Evolutionary conservation across 2,888 invertebrate genomes (phyloP), one percentile per base, ranked within the genome.

Genomic region (Vandiemenella viatica): DNA sequence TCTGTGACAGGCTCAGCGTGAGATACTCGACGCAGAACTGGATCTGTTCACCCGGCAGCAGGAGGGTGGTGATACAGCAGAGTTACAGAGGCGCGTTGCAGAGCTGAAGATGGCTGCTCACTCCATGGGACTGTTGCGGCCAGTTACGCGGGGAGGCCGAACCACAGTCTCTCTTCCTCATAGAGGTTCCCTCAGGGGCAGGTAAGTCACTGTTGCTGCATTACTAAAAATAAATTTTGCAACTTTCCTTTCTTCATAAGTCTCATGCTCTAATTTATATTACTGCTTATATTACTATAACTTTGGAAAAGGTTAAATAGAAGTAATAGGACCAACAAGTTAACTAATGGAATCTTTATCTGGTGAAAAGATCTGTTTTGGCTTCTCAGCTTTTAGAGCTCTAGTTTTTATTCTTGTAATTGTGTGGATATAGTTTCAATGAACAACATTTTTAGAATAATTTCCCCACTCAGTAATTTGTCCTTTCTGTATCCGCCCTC

Each of bases 11-110:
- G 63, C 86, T 0, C 86, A 90, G 63, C 87, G 86, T 60, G 91
- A 92, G 61, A 79, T 93, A 45, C 70, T 93, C 8, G 93, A 93
- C 62, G 85, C 89, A 1, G 93, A 95, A 62, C 65, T 93, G 60
- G 93, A 95, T 63, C 70, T 93, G 55, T 87, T 91, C 59, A 86
- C 84, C 1, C 88, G 88, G 57, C 88, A 91, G 61, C 87, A 80
- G 65, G 83, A 83, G 61, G 92, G 92, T 0, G 85, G 81, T 48
- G 92, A 93, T 57, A 87, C 89, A 0, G 75, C 83, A 0, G 87
- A 85, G 55, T 69, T 92, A 44, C 78, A 83, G 58, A 83, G 81
- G 63, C 81, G 77, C 60, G 74, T 90, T 22, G 72, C 76, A 6
- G 89, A 90, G 55, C 69, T 93, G 46, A 76, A 79, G 45, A 58